A percentile compares a stretch with the other conserved stretches of the same genome.
Conservation (phyloP, 1,140 invertebrate genomes). For the Drosophila nannoptera region DNA sequence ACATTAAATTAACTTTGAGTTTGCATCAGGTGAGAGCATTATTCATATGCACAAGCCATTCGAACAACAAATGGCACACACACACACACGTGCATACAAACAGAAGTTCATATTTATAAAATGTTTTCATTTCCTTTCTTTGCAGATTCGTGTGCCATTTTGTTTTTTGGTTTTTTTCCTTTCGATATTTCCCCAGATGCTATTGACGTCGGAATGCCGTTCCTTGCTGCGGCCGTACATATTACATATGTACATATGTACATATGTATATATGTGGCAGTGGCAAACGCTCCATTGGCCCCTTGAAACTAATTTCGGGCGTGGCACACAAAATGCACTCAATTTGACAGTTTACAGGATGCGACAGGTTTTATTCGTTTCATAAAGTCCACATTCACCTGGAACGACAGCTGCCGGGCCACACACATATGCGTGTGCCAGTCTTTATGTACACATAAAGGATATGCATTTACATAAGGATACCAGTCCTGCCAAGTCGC, state of each 20-base stretch:
- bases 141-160: conserved; percentile 8
- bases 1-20: conserved; percentile 56
- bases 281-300: conserved; percentile 26
- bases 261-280: no score
- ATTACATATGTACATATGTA: background rate
- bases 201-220: conserved; percentile 7
- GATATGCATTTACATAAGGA: conserved; percentile 4
- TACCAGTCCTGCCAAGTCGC: background rate
- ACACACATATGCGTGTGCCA: background rate
- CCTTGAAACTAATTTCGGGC: conserved; percentile 38
- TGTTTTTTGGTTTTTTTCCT: no score
- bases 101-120: background rate
- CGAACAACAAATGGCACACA: background rate
- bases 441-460: background rate
- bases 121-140: conserved; percentile 2
- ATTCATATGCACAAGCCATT: conserved; percentile 7
- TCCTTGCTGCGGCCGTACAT: conserved; percentile 33
- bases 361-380: conserved; percentile 51
- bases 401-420: background rate
- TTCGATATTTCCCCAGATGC: conserved; percentile 28
- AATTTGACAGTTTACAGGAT: conserved; percentile 42
- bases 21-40: conserved; percentile 3
- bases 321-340: conserved; percentile 37
- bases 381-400: conserved; percentile 28
- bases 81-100: background rate